Base-by-base conservation (phyloP, 2,797 vertebrate genomes). In the Onychomys torridus region DNA sequence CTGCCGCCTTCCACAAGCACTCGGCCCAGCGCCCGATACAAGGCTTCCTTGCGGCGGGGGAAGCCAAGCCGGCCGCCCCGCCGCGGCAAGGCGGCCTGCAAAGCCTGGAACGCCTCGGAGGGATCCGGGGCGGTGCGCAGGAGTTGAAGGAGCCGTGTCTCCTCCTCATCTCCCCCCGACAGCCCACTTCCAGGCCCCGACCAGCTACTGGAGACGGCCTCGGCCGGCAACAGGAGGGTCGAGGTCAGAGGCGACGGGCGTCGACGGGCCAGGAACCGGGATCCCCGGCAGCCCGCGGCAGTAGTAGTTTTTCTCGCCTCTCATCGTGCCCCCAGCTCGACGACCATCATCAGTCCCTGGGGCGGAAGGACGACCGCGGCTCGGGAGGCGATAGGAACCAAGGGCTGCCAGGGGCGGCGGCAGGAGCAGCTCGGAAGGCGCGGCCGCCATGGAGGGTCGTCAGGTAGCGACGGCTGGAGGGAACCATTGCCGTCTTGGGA, bases 61-160 rank as follows among this genome's bases (percentile, higher is more conserved):
- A 98, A 97, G 69, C 96, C 93, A 5, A 98, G 97, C 19, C 96
- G 91, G 34, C 98, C 96, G 7, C 97, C 96, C 40, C 97, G 97
- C 82, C 97, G 94, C 21, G 96, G 97, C 78, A 98, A 69, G 71
- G 97, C 96, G 75, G 97, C 97, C 92, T 97, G 98, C 96, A 98
- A 78, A 65, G 97, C 95, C 91, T 96, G 95, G 23, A 98, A 97
- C 61, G 97, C 98, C 95, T 98, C 98, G 1, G 97, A 97, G 55
- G 98, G 98, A 84, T 97, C 97, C 2, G 96, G 95, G 16, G 88
- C 97, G 17, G 95, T 55, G 75, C 96, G 95, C 6, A 98, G 82
- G 4, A 97, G 97, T 29, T 98, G 98, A 49, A 97, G 96, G 6
- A 97, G 97, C 89, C 96, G 92, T 17, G 90, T 90, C 79, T 97